Evolutionary conservation across 2,888 invertebrate genomes (phyloP).

Genomic region (Temnothorax rugatulus): DNA sequence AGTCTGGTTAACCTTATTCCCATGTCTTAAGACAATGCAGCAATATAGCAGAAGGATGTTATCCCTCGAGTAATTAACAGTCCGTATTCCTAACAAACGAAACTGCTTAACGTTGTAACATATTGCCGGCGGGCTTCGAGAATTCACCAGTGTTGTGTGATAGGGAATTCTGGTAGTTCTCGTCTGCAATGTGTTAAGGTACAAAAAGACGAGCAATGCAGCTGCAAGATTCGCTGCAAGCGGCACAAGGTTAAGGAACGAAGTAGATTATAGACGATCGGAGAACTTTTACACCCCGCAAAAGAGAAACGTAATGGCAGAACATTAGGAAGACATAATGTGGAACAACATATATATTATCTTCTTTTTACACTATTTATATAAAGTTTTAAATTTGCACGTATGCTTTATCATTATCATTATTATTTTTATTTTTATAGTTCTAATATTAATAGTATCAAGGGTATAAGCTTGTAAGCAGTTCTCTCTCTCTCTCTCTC

Average conservation of each 20-base stretch:
- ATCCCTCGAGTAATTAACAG: slow-evolving; percentile 40
- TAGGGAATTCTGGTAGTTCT: slow-evolving; percentile 52
- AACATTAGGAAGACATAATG: background rate
- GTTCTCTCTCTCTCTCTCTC: background rate
- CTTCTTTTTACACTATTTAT: background rate
- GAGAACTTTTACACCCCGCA: background rate
- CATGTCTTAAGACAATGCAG: background rate
- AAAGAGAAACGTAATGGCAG: background rate
- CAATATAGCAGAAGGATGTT: slow-evolving; percentile 12
- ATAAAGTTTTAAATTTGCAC: background rate
- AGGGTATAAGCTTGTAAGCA: background rate
- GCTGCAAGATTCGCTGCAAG: slow-evolving; percentile 43
- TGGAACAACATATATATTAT: background rate
- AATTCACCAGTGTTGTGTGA: slow-evolving; percentile 26
- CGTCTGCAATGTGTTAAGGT: slow-evolving; percentile 53
- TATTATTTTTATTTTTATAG: background rate
- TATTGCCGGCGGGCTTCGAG: slow-evolving; percentile 47
- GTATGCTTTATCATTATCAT: background rate
- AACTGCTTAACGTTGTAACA: slow-evolving; percentile 47
- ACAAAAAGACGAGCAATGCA: slow-evolving; percentile 52
- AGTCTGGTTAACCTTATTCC: background rate
- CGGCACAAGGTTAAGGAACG: slow-evolving; percentile 29
- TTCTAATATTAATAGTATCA: background rate
- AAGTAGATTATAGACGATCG: slow-evolving; percentile 10
- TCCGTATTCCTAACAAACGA: slow-evolving; percentile 29